Percentiles rank a stretch among this genome's conserved stretches.
Conservation (phyloP, 1,140 invertebrate species). For the Zeugodacus cucurbitae region DNA sequence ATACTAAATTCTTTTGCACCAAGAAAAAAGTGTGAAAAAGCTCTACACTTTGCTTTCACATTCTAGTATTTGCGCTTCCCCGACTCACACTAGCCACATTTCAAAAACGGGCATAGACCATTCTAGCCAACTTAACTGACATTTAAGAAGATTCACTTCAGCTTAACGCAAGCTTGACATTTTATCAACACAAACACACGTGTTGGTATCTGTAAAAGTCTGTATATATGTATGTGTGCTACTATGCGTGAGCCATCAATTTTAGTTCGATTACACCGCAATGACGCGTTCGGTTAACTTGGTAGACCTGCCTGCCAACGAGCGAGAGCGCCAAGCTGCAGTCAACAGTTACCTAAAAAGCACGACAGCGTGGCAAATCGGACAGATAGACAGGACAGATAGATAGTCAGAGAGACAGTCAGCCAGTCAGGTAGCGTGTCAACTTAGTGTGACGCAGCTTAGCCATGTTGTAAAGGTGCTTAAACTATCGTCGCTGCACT, state of each 20-base stretch:
- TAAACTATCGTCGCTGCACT: conserved; percentile 5
- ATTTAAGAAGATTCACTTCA: not conserved
- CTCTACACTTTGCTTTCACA: not conserved
- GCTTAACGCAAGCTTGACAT: conserved; percentile 8
- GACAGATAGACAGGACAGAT: not conserved
- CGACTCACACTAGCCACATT: not conserved
- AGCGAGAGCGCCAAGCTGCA: not conserved
- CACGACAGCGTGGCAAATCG: not conserved
- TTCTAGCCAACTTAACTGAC: not conserved
- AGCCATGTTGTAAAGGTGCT: not conserved
- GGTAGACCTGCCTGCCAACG: not conserved
- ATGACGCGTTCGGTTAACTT: not conserved
- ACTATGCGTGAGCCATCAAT: not conserved
- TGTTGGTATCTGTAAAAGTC: not conserved
- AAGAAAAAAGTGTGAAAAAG: not conserved
- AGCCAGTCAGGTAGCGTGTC: not conserved
- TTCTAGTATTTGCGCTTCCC: not conserved
- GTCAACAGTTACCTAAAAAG: not conserved
- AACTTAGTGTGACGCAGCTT: not conserved
- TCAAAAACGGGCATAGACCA: not conserved
- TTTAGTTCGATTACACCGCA: conserved; percentile 19
- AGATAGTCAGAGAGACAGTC: not conserved
- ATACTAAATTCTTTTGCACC: not conserved
- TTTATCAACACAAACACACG: not conserved
- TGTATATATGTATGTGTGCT: not conserved